Base-by-base conservation (phyloP, 2,113 vertebrate genomes). In the Hylia prasina region DNA sequence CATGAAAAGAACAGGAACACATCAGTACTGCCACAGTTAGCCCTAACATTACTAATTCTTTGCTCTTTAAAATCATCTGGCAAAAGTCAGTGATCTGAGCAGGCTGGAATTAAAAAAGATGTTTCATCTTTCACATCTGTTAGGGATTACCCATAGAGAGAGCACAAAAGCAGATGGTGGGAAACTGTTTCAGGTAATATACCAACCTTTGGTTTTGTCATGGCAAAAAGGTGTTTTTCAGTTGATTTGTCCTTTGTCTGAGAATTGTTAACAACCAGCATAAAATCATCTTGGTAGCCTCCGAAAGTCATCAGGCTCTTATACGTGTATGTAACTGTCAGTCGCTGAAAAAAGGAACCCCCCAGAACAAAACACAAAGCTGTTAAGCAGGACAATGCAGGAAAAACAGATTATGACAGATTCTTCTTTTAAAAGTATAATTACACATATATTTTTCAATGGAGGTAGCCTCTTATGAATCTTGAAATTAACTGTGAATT, bases 241-340 rank as follows among this genome's bases (percentile, higher is more conserved):
- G 98, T 98, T 44, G 98, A 96, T 94, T 98, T 99, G 73, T 99
- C 98, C 96, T 99, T 99, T 96, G 96, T 95, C 51, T 98, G 71
- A 58, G 96, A 95, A 73, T 97, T 97, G 39, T 97, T 98, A 96
- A 99, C 98, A 82, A 99, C 98, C 96, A 99, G 96, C 99, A 99
- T 99, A 94, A 99, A 99, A 94, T 99, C 98, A 94, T 99, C 99
- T 87, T 98, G 98, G 95, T 98, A 99, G 86, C 99, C 99, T 94
- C 99, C 99, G 4, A 99, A 99, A 17, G 98, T 99, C 98, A 99
- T 98, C 94, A 99, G 97, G 89, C 96, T 99, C 96, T 98, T 99
- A 77, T 99, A 98, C 27, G 96, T 79, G 71, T 99, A 98, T 44
- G 98, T 99, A 87, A 98, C 94, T 96, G 99, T 97, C 82, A 98